Conservation (phyloP, 2,797 vertebrate species). For the Bryconaethiops microstoma region DNA sequence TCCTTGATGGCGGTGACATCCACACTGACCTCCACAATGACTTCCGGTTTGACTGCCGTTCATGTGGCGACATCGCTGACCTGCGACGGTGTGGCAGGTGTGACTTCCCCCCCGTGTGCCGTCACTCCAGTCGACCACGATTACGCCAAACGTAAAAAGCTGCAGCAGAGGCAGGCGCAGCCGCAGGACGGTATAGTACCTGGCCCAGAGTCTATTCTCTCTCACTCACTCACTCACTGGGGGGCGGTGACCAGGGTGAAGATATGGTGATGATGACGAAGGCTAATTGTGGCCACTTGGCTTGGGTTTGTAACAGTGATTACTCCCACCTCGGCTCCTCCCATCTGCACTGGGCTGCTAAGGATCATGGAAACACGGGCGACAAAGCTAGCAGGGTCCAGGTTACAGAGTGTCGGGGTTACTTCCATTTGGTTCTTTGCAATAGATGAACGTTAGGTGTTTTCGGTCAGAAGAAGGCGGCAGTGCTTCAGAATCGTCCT, state of each 20-base stretch:
- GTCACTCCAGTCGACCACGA: conserved; percentile 99
- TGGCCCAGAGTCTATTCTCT: conserved; percentile 86
- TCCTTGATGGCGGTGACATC: conserved; percentile 75
- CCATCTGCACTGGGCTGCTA: conserved; percentile 77
- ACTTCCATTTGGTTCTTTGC: neutral
- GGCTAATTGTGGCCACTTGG: conserved; percentile 32
- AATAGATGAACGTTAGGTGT: neutral
- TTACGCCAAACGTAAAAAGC: conserved; percentile 99
- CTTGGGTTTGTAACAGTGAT: conserved; percentile 48
- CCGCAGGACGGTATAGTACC: conserved; percentile 95
- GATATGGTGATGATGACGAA: conserved; percentile 33
- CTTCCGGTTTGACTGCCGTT: neutral
- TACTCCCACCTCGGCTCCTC: conserved; percentile 54
- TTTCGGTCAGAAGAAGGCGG: neutral
- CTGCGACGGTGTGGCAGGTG: conserved; percentile 90
- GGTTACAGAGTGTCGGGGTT: neutral
- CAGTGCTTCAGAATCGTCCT: neutral
- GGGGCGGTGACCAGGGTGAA: conserved; percentile 15
- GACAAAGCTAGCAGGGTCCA: conserved; percentile 76
- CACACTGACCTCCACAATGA: neutral
- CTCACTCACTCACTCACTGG: conserved; percentile 49
- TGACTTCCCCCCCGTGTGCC: conserved; percentile 97
- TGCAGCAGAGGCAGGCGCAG: conserved; percentile 83
- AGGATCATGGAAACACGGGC: conserved; percentile 91
- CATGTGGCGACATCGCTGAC: conserved; percentile 15